Base-by-base conservation (phyloP, 2,113 vertebrate genomes). In the Dunckerocampus dactyliophorus region DNA sequence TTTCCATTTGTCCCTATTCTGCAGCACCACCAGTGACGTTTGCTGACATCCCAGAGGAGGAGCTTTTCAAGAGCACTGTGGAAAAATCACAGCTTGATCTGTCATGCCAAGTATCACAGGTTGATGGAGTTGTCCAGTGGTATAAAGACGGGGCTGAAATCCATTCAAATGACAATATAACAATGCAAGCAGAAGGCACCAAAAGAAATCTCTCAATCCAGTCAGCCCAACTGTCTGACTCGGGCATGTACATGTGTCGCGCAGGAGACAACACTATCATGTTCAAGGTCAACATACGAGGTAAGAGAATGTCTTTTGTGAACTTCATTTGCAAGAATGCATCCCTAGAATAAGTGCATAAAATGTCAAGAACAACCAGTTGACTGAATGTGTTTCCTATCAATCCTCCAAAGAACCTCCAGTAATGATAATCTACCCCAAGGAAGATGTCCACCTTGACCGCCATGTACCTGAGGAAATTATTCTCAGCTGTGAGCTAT, bases 401-500 rank as follows among this genome's bases (percentile, higher is more conserved):
- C 59, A 7, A 20, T 76, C 11, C 62, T 61, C 6, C 43, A 46
- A 77, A 98, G 96, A 97, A 64, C 92, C 91, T 12, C 93, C 93
- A 0, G 91, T 95, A 72, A 92, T 80, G 77, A 93, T 98, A 0
- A 1, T 94, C 21, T 81, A 89, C 69, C 94, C 95, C 9, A 94
- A 90, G 46, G 91, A 92, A 62, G 91, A 92, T 0, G 92, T 91
- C 43, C 86, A 91, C 0, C 92, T 95, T 2, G 72, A 90, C 1
- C 94, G 94, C 1, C 50, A 83, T 3, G 87, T 89, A 0, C 88
- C 92, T 0, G 93, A 95, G 9, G 90, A 91, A 14, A 92, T 97
- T 74, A 90, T 94, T 54, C 82, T 98, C 55, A 92, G 91, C 79
- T 98, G 95, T 53, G 91, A 95, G 77, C 82, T 98, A 34, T 96